Conservation (phyloP, 2,888 invertebrate species). For the Thumatha senex region DNA sequence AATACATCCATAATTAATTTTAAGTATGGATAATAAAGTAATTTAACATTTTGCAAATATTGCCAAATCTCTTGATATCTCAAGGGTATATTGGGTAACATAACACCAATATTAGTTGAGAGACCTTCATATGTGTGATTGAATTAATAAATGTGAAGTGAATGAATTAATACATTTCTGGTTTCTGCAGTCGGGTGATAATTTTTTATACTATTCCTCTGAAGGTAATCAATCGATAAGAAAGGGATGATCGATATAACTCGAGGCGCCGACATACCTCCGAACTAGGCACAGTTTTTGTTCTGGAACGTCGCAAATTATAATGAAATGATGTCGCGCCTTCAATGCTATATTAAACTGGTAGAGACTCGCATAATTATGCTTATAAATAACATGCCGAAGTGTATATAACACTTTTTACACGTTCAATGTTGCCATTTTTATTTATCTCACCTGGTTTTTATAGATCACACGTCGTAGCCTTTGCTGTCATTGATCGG, state of each 20-base stretch:
- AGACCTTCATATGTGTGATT: background rate
- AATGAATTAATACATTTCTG: background rate
- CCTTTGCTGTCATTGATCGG: too few relatives aligned
- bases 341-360: background rate
- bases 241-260: conserved; percentile 18
- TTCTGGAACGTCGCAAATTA: background rate
- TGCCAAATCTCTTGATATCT: background rate
- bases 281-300: too few relatives aligned
- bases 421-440: too few relatives aligned
- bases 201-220: conserved; percentile 6
- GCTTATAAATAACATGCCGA: too few relatives aligned
- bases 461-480: too few relatives aligned
- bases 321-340: conserved; percentile 3
- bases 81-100: background rate
- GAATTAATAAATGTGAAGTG: too few relatives aligned
- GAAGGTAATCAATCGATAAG: conserved; percentile 16
- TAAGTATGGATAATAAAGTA: too few relatives aligned
- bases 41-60: background rate
- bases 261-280: too few relatives aligned
- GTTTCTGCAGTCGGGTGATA: background rate
- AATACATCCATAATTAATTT: too few relatives aligned
- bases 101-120: background rate
- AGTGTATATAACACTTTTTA: too few relatives aligned
- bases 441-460: too few relatives aligned
- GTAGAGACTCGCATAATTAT: too few relatives aligned